phyloP scores from a whole-genome alignment of 2,888 invertebrate species.

The Pegoplata infirma region DNA sequence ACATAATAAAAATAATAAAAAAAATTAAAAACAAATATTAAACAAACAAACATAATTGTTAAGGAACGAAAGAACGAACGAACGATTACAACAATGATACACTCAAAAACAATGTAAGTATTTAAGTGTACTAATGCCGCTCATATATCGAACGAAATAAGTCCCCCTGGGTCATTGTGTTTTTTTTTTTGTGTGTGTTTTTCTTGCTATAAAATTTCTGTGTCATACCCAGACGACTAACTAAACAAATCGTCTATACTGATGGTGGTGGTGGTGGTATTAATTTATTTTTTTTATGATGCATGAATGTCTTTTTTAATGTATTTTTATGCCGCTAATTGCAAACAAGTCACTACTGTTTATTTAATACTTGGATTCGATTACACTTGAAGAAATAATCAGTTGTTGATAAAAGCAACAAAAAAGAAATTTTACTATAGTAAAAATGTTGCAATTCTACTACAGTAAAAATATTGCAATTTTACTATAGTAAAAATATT shows the following conservation, averaged over 20 bases:
- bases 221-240: constrained; percentile 41
- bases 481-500: no score
- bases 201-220: constrained; percentile 35
- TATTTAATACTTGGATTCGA: constrained; percentile 39
- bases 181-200: no score
- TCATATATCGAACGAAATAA: constrained; percentile 36
- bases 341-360: constrained; percentile 60
- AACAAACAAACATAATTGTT: constrained; percentile 37
- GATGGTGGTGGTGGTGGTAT: constrained; percentile 3
- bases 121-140: constrained; percentile 27
- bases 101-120: constrained; percentile 21
- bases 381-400: constrained; percentile 14
- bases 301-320: constrained; percentile 49
- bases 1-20: constrained; percentile 31
- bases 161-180: constrained; percentile 56
- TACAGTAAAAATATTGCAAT: no score
- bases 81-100: constrained; percentile 38
- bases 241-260: constrained; percentile 14
- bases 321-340: constrained; percentile 61
- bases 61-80: constrained; percentile 28
- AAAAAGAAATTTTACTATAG: no score
- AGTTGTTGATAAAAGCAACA: no score
- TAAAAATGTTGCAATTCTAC: no score
- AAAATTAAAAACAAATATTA: constrained; percentile 14
- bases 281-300: constrained; percentile 20